Percentiles rank a stretch among this genome's conserved stretches.
Evolutionary conservation across 2,797 vertebrate species (phyloP).

Genomic region (Champsocephalus gunnari): DNA sequence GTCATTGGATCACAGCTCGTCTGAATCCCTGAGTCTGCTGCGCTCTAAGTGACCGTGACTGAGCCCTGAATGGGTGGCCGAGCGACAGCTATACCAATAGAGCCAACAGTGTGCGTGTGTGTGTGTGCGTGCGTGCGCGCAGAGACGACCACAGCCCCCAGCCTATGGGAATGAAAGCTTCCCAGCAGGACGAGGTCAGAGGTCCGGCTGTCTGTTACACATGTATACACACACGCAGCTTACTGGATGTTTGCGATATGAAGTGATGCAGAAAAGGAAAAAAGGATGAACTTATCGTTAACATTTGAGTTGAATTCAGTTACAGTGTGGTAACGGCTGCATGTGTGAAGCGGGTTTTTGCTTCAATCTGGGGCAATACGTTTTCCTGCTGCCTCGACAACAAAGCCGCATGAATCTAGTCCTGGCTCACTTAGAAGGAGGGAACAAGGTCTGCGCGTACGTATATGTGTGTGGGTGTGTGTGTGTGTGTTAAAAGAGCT

Average conservation of each 20-base stretch:
- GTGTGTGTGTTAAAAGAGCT: conserved; percentile 62
- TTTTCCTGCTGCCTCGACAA: conserved; percentile 79
- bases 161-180: conserved; percentile 82
- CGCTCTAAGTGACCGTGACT: conserved; percentile 87
- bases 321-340: conserved; percentile 36
- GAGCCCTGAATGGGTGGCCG: conserved; percentile 85
- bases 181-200: conserved; percentile 73
- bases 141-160: conserved; percentile 44
- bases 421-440: conserved; percentile 56
- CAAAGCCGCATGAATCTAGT: conserved; percentile 65
- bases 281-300: not conserved
- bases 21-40: conserved; percentile 83
- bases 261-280: conserved; percentile 22
- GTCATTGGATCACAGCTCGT: conserved; percentile 88
- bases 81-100: conserved; percentile 79
- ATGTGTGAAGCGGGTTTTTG: conserved; percentile 37
- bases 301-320: conserved; percentile 18
- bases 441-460: conserved; percentile 31
- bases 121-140: conserved; percentile 21
- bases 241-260: conserved; percentile 18
- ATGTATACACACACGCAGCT: conserved; percentile 25
- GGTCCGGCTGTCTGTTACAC: conserved; percentile 72
- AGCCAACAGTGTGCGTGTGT: conserved; percentile 36
- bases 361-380: conserved; percentile 75
- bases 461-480: conserved; percentile 10